Evolutionary conservation across 2,113 vertebrate species (phyloP), one percentile per base, ranked within the genome.

Genomic region (Serilophus lunatus): DNA sequence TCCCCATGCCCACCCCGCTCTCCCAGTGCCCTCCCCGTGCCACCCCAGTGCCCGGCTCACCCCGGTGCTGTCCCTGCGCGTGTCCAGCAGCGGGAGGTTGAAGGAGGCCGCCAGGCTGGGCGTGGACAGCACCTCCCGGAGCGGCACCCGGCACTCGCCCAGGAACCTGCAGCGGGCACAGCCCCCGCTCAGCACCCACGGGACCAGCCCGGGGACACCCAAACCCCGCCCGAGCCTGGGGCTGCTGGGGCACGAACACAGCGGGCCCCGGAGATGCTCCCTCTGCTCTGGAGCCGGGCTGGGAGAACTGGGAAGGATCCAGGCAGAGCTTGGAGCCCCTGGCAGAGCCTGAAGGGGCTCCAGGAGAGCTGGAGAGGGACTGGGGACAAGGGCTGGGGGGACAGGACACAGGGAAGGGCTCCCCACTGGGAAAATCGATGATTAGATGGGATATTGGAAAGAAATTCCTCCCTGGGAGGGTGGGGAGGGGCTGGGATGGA

Each of bases 51-150:
- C 29, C 3, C 29, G 44, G 88, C 98, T 98, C 93, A 99, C 99
- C 98, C 99, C 99, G 0, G 98, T 99, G 95, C 95, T 99, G 96
- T 99, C 99, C 45, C 97, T 98, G 97, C 98, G 99, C 84, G 97
- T 94, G 91, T 99, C 99, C 97, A 99, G 91, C 80, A 99, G 94
- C 2, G 99, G 98, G 17, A 98, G 96, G 5, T 97, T 99, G 96
- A 98, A 99, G 69, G 98, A 98, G 75, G 98, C 99, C 0, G 98
- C 97, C 33, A 99, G 95, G 96, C 95, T 98, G 54, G 99, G 98
- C 7, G 98, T 97, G 90, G 97, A 97, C 15, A 99, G 98, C 12
- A 99, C 97, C 13, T 99, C 99, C 64, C 98, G 97, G 78, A 99
- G 98, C 38, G 98, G 92, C 40, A 99, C 97, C 0, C 97, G 97